phyloP scores from a whole-genome alignment of 1,140 invertebrate genomes.

The Sycophaga agraensis region DNA sequence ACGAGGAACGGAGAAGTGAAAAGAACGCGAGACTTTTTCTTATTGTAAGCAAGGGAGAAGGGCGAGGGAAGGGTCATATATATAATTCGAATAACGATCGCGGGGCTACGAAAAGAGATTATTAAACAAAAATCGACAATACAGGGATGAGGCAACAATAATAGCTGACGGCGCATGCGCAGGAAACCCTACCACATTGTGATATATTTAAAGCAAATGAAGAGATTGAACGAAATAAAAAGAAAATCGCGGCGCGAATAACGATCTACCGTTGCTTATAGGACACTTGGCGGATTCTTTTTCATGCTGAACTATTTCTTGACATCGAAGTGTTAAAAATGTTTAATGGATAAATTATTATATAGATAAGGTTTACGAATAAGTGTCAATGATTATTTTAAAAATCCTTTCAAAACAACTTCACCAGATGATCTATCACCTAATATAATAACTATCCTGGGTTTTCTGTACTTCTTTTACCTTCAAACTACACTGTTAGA shows the following conservation, averaged over 20 bases:
- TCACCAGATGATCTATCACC: too few relatives aligned
- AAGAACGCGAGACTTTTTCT: constrained; percentile 31
- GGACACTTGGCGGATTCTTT: constrained; percentile 1
- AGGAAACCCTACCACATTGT: constrained; percentile 53
- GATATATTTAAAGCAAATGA: constrained; percentile 51
- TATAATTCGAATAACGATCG: not conserved
- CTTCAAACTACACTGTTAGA: too few relatives aligned
- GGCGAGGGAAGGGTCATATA: not conserved
- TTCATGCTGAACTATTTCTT: not conserved
- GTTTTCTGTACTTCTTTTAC: too few relatives aligned
- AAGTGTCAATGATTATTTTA: too few relatives aligned
- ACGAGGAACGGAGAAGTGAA: constrained; percentile 45
- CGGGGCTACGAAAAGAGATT: not conserved
- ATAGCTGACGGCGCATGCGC: constrained; percentile 51
- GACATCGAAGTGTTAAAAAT: not conserved
- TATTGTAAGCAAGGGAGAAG: not conserved
- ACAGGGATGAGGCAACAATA: constrained; percentile 60
- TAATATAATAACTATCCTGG: too few relatives aligned
- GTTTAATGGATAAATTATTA: too few relatives aligned
- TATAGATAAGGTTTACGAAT: too few relatives aligned
- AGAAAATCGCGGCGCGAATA: constrained; percentile 31
- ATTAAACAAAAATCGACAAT: constrained; percentile 49
- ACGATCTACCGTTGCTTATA: constrained; percentile 11
- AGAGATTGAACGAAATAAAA: constrained; percentile 27
- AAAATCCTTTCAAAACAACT: too few relatives aligned